Evolutionary conservation across 1,140 invertebrate species (phyloP).

Genomic region (Oreohelix idahoensis): DNA sequence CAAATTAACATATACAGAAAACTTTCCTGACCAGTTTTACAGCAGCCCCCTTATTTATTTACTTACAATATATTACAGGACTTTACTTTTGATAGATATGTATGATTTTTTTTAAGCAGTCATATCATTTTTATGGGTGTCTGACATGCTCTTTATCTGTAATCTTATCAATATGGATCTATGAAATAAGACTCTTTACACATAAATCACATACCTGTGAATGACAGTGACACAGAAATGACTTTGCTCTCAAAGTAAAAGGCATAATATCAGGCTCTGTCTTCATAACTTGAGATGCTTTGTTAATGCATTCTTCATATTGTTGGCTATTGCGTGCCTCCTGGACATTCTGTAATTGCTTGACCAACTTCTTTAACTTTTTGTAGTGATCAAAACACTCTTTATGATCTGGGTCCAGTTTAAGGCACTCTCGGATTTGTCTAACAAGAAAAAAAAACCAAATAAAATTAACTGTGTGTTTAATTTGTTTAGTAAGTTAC

Average conservation of each 20-base stretch:
- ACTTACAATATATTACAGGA: no score
- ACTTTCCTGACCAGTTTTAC: no score
- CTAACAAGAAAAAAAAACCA: constrained; percentile 71
- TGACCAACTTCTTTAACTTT: constrained; percentile 95
- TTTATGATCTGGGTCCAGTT: constrained; percentile 98
- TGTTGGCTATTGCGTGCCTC: constrained; percentile 80
- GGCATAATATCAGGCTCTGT: constrained; percentile 76
- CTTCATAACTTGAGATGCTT: constrained; percentile 80
- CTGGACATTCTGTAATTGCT: constrained; percentile 84
- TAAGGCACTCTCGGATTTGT: constrained; percentile 96
- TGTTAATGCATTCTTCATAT: constrained; percentile 83
- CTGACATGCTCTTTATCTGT: no score
- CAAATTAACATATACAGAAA: no score
- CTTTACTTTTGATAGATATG: no score
- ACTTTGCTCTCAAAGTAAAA: constrained; percentile 63
- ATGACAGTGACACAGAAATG: constrained; percentile 69
- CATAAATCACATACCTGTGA: constrained; percentile 61
- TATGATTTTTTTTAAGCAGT: no score
- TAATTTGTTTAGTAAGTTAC: no score
- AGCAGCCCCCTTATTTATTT: no score
- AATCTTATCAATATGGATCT: no score
- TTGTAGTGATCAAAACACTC: constrained; percentile 97
- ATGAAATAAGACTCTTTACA: no score
- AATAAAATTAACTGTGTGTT: no score
- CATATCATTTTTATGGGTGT: no score